These are phyloP conservation scores for Alcedo quadribrachys DNA, from an alignment of 2,797 vertebrate genomes.

Conservation along the genomic window DNA sequence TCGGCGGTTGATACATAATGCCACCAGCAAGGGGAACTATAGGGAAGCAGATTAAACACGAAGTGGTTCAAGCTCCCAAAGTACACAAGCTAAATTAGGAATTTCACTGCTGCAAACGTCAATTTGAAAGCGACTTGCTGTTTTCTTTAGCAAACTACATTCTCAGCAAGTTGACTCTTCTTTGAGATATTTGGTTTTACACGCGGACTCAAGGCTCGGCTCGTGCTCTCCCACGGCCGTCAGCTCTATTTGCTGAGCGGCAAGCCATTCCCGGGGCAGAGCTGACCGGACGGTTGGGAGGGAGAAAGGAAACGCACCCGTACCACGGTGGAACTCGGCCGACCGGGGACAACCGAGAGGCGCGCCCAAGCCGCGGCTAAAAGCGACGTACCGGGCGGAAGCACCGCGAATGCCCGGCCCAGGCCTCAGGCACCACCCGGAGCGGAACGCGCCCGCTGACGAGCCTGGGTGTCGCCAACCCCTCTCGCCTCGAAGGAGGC, in stretches of 20 bases:
- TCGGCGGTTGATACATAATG: rapidly evolving
- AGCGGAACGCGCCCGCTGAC: neutral
- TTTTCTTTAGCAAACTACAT: neutral
- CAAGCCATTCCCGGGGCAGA: neutral
- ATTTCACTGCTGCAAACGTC: neutral
- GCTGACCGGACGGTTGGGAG: neutral
- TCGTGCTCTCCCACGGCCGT: neutral
- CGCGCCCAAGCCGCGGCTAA: neutral
- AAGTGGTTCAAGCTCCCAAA: neutral
- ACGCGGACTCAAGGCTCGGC: too few species aligned
- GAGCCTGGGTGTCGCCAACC: neutral
- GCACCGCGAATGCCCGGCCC: neutral
- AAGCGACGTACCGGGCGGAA: neutral
- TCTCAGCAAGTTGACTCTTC: neutral
- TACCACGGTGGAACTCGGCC: neutral
- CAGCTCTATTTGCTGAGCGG: neutral
- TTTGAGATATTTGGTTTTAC: too few species aligned
- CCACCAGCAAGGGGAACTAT: neutral
- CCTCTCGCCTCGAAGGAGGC: neutral
- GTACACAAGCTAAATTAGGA: neutral
- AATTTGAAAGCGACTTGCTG: neutral
- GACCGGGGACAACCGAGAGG: neutral
- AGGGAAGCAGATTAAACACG: neutral
- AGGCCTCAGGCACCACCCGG: neutral
- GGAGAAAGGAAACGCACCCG: neutral